A percentile compares a stretch with the other conserved stretches of the same genome.
These are phyloP conservation scores for Argynnis bischoffii DNA, from an alignment of 2,888 invertebrate genomes.

Conservation along the genomic window DNA sequence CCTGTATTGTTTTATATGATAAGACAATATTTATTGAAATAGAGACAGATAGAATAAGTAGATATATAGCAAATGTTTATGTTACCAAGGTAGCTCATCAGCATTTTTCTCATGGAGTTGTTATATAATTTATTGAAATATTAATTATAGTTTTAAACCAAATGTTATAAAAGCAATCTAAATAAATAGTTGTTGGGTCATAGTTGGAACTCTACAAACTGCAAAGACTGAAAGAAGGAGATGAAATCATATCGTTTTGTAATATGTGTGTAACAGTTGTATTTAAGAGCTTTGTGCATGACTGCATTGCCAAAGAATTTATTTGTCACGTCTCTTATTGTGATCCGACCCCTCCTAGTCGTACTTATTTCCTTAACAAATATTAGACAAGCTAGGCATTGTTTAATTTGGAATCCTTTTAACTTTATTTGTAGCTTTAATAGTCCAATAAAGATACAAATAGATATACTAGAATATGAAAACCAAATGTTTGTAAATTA, in stretches of 20 bases:
- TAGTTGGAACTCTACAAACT: conserved; percentile 77
- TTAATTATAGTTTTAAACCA: conserved; percentile 67
- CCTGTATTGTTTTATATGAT: conserved; percentile 31
- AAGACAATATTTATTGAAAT: conserved; percentile 34
- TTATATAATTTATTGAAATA: conserved; percentile 60
- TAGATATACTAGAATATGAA: conserved; percentile 18
- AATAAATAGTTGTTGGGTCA: conserved; percentile 71
- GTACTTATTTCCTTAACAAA: conserved; percentile 32
- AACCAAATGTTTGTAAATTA: conserved; percentile 12
- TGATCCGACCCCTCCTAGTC: conserved; percentile 32
- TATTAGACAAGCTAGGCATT: conserved; percentile 34
- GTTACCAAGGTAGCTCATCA: conserved; percentile 54
- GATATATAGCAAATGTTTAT: conserved; percentile 27
- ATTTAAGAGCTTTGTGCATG: conserved; percentile 71
- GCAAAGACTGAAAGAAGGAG: conserved; percentile 80
- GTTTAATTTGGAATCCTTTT: conserved; percentile 26
- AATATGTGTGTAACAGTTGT: conserved; percentile 71
- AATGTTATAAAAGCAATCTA: conserved; percentile 69
- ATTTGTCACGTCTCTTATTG: conserved; percentile 33
- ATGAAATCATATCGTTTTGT: conserved; percentile 81
- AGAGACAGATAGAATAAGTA: conserved; percentile 27
- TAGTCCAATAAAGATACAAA: conserved; percentile 12
- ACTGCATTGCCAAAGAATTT: conserved; percentile 39
- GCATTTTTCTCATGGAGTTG: conserved; percentile 60
- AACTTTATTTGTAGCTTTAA: conserved; percentile 23